phyloP scores from a whole-genome alignment of 2,888 invertebrate species.

The Sphaerophoria taeniata region DNA sequence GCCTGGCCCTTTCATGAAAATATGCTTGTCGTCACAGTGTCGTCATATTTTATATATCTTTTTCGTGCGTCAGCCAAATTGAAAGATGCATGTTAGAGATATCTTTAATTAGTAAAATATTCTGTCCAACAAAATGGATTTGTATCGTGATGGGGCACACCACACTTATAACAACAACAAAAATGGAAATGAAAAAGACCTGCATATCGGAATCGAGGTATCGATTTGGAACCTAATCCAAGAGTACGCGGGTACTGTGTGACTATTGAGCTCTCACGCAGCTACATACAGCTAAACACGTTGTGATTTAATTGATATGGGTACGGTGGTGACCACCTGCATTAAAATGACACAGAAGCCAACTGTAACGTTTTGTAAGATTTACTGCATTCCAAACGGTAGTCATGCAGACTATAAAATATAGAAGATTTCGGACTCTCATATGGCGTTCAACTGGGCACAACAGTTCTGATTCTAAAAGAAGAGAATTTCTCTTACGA shows the following conservation, averaged over 20 bases:
- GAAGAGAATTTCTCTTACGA: too few relatives aligned
- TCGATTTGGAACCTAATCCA: slow-evolving; percentile 72
- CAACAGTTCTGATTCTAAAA: too few relatives aligned
- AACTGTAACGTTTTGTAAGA: too few relatives aligned
- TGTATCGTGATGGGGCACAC: slow-evolving; percentile 68
- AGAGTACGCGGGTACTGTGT: slow-evolving; percentile 58
- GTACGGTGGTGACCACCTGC: too few relatives aligned
- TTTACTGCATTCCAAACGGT: too few relatives aligned
- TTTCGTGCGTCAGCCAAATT: slow-evolving; percentile 44
- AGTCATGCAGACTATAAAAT: too few relatives aligned
- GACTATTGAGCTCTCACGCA: slow-evolving; percentile 67
- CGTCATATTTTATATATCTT: slow-evolving; percentile 73
- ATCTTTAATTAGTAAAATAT: slow-evolving; percentile 76
- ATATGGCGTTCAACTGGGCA: too few relatives aligned
- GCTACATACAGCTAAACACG: slow-evolving; percentile 26
- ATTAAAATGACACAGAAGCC: too few relatives aligned
- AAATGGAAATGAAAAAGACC: slow-evolving; percentile 71
- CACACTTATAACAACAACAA: slow-evolving; percentile 31
- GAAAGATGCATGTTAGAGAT: slow-evolving; percentile 75
- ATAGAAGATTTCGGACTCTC: too few relatives aligned
- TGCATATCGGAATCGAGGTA: slow-evolving; percentile 67
- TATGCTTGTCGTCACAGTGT: slow-evolving; percentile 72
- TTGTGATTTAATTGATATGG: slow-evolving; percentile 62
- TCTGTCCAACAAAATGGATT: slow-evolving; percentile 74
- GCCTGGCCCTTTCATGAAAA: slow-evolving; percentile 47